phyloP scores from a whole-genome alignment of 2,888 invertebrate species.

The Mellilla xanthometata region DNA sequence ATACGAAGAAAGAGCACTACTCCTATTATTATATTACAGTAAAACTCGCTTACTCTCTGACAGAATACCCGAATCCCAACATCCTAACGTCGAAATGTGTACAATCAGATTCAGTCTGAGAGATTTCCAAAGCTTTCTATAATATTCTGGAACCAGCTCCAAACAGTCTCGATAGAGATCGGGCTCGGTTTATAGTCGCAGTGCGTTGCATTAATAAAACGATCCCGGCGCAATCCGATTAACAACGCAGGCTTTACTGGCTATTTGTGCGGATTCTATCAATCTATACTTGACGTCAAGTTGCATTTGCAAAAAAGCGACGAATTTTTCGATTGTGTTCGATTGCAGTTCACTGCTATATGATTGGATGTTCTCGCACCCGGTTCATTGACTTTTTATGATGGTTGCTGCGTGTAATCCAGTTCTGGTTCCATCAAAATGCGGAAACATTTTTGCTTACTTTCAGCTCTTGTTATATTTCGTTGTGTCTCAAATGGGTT shows the following conservation, averaged over 20 bases:
- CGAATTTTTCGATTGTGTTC: conserved; percentile 28
- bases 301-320: conserved; percentile 27
- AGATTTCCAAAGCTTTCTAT: not conserved
- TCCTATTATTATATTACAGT: too few species aligned
- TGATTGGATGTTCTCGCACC: conserved; percentile 25
- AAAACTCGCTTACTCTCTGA: too few species aligned
- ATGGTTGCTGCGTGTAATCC: conserved; percentile 13
- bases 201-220: conserved; percentile 51
- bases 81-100: too few species aligned
- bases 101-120: too few species aligned
- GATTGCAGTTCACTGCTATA: conserved; percentile 23
- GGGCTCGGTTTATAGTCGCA: conserved; percentile 37
- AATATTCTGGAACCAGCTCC: not conserved
- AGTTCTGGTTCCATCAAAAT: conserved; percentile 18
- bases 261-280: conserved; percentile 43
- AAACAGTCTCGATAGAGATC: conserved; percentile 1
- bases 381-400: conserved; percentile 26
- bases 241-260: conserved; percentile 42
- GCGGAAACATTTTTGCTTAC: conserved; percentile 16
- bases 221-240: conserved; percentile 51
- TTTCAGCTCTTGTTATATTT: conserved; percentile 11
- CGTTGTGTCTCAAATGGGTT: conserved; percentile 1
- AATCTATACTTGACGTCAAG: conserved; percentile 38
- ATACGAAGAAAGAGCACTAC: too few species aligned
- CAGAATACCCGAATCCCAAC: too few species aligned